Evolutionary conservation across 1,140 invertebrate species (phyloP), one percentile per base, ranked within the genome.

Genomic region (Trachymyrmex septentrionalis): DNA sequence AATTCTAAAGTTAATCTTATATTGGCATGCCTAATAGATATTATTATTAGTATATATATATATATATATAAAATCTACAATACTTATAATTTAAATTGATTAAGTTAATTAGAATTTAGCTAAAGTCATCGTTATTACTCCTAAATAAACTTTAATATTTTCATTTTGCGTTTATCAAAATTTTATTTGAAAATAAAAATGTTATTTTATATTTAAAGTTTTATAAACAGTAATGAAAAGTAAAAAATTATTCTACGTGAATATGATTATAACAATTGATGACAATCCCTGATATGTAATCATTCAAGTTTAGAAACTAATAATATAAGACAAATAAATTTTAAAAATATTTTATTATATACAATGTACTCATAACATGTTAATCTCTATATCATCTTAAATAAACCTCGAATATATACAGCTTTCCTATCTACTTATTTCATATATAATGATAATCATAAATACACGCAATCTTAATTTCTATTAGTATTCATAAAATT

Each of bases 331-430:
- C 6, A 38, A 16, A 21, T 34, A 34, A 14, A 16, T 6, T 50
- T 50, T 0, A 21, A 57, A 57, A 75, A 73, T 57, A 59, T 16
- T 57, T 75, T 75, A 75, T 9, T 57, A 75, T 72, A 50, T 72
- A 72, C 44, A 53, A 10, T 44, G 9, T 44, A 44, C 6, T 19
- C 14, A 14, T 66, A 69, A 14, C 6, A 24, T 69, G 38, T 9
- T 21, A 0, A 21, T 66, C 1, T 66, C 10, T n/a, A 9, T 66
- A 44, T 44, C n/a, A 12, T 67, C 30, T 66, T 44, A 16, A 67
- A 44, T 67, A 50, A 50, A 10, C 7, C 10, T 44, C 2, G 10
- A 19, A 55, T 55, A 53, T 55, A 16, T 55, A 55, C 16, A 44
- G 19, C 5, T 55, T 55, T n/a, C 19, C 19, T 55, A 66, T 38